Base-by-base conservation (phyloP, 2,797 vertebrate species). In the Myoxocephalus aenaeus region DNA sequence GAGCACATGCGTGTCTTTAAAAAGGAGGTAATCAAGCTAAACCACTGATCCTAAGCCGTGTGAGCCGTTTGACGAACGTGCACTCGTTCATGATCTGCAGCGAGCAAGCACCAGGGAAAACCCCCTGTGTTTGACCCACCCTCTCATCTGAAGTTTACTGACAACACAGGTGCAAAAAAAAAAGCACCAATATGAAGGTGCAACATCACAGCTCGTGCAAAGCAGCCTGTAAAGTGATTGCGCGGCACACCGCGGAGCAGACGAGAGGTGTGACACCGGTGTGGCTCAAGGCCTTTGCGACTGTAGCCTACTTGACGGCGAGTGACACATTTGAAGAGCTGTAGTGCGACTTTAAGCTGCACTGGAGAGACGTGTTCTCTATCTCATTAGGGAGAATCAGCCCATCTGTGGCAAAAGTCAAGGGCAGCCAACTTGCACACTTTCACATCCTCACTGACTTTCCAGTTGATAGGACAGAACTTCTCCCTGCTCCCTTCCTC, bases 1-100 rank as follows among this genome's bases (percentile, higher is more conserved):
- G 63, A 58, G 85, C 80, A 81, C 78, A 85, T 80, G 82, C 87
- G 77, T 86, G 90, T 90, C 92, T 93, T 92, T 92, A 93, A 92
- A 92, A 91, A n/a, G n/a, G 90, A 91, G 90, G 92, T 93, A 92
- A 93, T 94, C 91, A 91, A 90, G 89, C 92, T 93, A 92, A 95
- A 92, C 80, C 87, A 87, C 90, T 94, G 91, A 94, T 92, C 93
- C 93, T 95, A 94, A 95, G 91, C 94, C 74, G 80, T 38, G 75
- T 85, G 90, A 94, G 90, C 91, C 32, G 83, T 89, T 90, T 82
- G 86, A 92, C 87, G 90, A 94, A 90, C 70, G 80, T 89, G 88
- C 81, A 70, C 83, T 77, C 57, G 72, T 75, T 87, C 82, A 84
- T 85, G 87, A 92, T 85, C 89, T 85, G 83, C 77, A 68, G 62